Conservation (phyloP, 2,797 vertebrate species). For the Gymnothorax javanicus region DNA sequence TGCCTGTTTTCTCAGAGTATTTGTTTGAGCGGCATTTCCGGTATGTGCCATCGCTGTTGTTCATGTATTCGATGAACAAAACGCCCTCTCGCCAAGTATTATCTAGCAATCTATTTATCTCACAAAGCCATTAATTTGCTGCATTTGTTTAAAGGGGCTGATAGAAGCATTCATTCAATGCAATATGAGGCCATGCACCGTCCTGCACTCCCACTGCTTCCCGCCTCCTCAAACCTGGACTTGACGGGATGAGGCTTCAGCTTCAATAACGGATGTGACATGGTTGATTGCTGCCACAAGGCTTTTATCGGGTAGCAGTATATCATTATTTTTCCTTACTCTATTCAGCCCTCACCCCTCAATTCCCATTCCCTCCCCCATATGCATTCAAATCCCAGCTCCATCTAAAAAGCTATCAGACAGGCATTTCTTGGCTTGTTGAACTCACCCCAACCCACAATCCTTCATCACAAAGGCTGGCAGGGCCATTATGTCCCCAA, state of each 20-base stretch:
- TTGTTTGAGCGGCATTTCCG: constrained; percentile 10
- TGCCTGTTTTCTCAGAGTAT: background rate
- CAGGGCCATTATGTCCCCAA: background rate
- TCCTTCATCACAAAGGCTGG: background rate
- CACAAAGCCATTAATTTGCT: constrained; percentile 31
- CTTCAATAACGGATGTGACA: constrained; percentile 28
- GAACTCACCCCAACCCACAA: background rate
- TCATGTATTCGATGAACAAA: background rate
- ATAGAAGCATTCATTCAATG: constrained; percentile 43
- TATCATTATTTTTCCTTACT: background rate
- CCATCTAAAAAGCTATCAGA: constrained; percentile 12
- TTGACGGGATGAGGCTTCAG: constrained; percentile 35
- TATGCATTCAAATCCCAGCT: constrained; percentile 3
- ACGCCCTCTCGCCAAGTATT: background rate
- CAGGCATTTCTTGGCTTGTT: background rate
- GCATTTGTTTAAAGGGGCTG: constrained; percentile 1
- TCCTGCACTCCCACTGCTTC: constrained; percentile 29
- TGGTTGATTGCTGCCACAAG: constrained; percentile 34
- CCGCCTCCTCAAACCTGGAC: constrained; percentile 19
- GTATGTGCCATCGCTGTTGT: constrained; percentile 1
- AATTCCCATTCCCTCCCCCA: background rate
- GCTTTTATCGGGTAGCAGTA: constrained; percentile 11
- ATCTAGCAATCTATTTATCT: constrained; percentile 12
- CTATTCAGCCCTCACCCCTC: background rate
- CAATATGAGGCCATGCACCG: constrained; percentile 35